phyloP scores from a whole-genome alignment of 2,888 invertebrate species.

The Carpatolechia fugitivella region DNA sequence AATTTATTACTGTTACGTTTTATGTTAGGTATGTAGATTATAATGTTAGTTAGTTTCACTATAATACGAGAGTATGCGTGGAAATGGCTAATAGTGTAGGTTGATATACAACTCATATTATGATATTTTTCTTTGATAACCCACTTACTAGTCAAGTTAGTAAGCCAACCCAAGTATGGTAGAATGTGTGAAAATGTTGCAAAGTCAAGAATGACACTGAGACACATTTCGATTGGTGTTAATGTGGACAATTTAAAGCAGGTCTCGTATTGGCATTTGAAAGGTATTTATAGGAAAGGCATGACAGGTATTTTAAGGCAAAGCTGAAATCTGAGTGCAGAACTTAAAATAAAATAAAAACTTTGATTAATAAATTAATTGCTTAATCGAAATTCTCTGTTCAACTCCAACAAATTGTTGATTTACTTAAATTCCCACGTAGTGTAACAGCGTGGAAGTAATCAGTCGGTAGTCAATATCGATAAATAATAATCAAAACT shows the following conservation, averaged over 20 bases:
- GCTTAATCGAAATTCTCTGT: no score
- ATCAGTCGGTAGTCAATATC: slow-evolving; percentile 4
- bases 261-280: neutral
- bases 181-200: neutral
- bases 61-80: no score
- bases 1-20: no score
- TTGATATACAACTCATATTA: no score
- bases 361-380: neutral
- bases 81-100: no score
- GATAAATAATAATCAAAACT: slow-evolving; percentile 3
- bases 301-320: neutral
- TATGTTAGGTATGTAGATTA: no score
- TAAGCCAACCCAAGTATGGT: neutral
- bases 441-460: neutral
- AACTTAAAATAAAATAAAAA: no score
- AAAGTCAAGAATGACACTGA: neutral
- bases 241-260: neutral
- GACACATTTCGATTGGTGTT: neutral
- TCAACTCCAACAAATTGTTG: no score
- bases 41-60: no score
- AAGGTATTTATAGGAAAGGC: neutral
- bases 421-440: no score
- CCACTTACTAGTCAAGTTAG: no score
- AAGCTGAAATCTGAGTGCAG: neutral
- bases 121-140: no score